Percentiles rank a stretch among this genome's conserved stretches.
Evolutionary conservation across 92 coral and sea anemone genomes (phyloP).

Genomic region (Desmophyllum pertusum): DNA sequence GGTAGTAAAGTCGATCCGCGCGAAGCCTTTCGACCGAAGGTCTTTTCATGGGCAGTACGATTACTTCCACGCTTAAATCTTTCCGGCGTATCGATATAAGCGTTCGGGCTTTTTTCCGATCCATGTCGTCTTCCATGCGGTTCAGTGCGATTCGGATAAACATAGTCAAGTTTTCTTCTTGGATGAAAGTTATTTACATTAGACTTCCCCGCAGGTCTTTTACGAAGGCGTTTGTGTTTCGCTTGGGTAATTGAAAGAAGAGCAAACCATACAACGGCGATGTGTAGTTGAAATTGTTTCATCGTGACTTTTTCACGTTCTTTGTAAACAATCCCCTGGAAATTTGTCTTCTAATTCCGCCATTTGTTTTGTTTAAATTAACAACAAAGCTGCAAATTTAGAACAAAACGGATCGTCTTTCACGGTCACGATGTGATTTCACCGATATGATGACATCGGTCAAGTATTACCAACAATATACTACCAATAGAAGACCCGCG

Average conservation of each 20-base stretch:
- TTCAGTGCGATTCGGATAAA: neutral
- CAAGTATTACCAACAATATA: slow-evolving; percentile 26
- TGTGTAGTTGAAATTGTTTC: slow-evolving; percentile 6
- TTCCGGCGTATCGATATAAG: neutral
- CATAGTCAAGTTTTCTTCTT: neutral
- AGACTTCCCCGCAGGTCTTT: neutral
- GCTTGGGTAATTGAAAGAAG: slow-evolving; percentile 7
- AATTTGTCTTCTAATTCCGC: neutral
- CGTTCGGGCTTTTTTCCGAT: too few relatives aligned
- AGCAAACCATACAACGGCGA: slow-evolving; percentile 2
- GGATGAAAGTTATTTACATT: neutral
- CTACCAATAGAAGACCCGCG: slow-evolving; percentile 31
- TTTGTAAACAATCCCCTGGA: neutral
- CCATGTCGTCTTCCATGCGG: neutral
- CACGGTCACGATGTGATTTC: slow-evolving; percentile 35
- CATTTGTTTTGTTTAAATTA: slow-evolving; percentile 6
- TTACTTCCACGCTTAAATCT: slow-evolving; percentile 32
- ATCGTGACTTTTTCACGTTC: neutral
- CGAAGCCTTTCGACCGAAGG: neutral
- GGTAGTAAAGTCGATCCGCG: slow-evolving; percentile 47
- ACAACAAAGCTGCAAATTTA: neutral
- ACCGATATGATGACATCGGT: slow-evolving; percentile 32
- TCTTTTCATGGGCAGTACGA: neutral
- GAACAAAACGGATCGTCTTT: neutral
- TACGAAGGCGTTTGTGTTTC: slow-evolving; percentile 31